Percentiles rank a stretch among this genome's conserved stretches.
Conservation (phyloP, 2,888 invertebrate genomes). For the Rhorus exstirpatorius region DNA sequence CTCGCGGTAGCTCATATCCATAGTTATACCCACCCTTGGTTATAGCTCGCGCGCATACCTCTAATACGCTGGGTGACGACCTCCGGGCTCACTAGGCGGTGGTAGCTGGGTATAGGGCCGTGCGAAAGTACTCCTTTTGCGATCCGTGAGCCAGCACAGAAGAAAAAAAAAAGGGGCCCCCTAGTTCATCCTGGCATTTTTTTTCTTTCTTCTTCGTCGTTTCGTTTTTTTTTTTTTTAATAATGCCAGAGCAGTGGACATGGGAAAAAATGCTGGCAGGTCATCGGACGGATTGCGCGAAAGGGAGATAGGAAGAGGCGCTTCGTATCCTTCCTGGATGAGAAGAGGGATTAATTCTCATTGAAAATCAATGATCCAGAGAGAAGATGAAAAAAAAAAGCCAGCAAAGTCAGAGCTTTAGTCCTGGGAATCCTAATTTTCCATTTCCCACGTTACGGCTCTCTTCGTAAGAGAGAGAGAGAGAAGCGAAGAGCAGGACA, state of each 20-base stretch:
- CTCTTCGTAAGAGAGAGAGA: no score
- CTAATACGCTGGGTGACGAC: slow-evolving; percentile 65
- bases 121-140: slow-evolving; percentile 80
- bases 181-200: slow-evolving; percentile 50
- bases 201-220: no score
- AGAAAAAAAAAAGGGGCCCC: slow-evolving; percentile 74
- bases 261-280: slow-evolving; percentile 82
- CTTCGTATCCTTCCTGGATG: not conserved
- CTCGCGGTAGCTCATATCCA: slow-evolving; percentile 46
- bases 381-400: no score
- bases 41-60: slow-evolving; percentile 52
- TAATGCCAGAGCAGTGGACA: slow-evolving; percentile 83
- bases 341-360: not conserved
- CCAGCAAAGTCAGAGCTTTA: not conserved
- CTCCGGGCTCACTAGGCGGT: slow-evolving; percentile 61
- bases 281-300: slow-evolving; percentile 60
- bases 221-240: slow-evolving; percentile 77
- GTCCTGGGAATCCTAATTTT: not conserved
- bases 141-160: slow-evolving; percentile 71
- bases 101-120: slow-evolving; percentile 75
- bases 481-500: slow-evolving; percentile 16
- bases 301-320: slow-evolving; percentile 31
- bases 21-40: slow-evolving; percentile 25
- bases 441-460: slow-evolving; percentile 37
- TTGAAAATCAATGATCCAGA: slow-evolving; percentile 55